A percentile compares a stretch with the other conserved stretches of the same genome.
These are phyloP conservation scores for Cephalopholis sonnerati DNA, from an alignment of 2,113 vertebrate species.

Conservation along the genomic window DNA sequence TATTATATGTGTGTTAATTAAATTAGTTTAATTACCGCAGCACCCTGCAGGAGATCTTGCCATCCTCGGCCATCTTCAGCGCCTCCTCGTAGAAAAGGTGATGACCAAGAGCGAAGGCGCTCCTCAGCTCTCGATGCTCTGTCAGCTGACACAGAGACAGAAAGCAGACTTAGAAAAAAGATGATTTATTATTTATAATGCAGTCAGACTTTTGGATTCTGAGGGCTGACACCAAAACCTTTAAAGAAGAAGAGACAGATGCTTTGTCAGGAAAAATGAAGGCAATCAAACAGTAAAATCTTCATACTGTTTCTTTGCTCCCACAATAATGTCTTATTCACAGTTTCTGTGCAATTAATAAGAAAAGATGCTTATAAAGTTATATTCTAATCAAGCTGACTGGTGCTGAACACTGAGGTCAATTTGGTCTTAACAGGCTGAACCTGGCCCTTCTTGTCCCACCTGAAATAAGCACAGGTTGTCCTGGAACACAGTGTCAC, in stretches of 20 bases:
- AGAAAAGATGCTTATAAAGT: not conserved
- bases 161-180: not conserved
- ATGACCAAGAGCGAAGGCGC: slow-evolving; percentile 80
- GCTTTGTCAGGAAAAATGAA: not conserved
- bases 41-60: slow-evolving; percentile 92
- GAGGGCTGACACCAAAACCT: not conserved
- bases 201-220: not conserved
- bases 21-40: slow-evolving; percentile 84
- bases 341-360: not conserved
- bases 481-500: not conserved
- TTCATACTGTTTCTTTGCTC: not conserved
- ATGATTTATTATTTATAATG: not conserved
- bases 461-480: not conserved
- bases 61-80: slow-evolving; percentile 93
- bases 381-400: not conserved
- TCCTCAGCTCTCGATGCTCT: slow-evolving; percentile 88
- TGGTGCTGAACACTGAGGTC: not conserved
- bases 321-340: not conserved
- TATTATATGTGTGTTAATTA: not conserved
- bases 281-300: not conserved
- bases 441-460: not conserved
- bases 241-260: not conserved
- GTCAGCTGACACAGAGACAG: slow-evolving; percentile 82
- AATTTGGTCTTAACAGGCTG: not conserved
- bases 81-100: slow-evolving; percentile 94